phyloP scores from a whole-genome alignment of 2,113 vertebrate genomes.

The Sorex araneus region DNA sequence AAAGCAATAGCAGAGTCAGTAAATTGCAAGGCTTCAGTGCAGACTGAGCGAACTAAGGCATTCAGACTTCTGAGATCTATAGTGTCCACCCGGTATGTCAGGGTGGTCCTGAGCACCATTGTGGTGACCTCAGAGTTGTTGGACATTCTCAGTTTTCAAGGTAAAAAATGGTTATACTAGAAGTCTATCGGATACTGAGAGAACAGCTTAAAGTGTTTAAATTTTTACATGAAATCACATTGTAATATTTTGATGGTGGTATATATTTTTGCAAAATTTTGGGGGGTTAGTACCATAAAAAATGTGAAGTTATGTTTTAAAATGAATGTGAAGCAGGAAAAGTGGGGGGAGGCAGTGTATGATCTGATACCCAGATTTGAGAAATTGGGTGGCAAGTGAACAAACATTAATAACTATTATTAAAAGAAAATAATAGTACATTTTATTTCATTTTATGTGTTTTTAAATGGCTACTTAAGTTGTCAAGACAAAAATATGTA shows the following conservation, averaged over 20 bases:
- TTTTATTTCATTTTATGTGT: constrained; percentile 37
- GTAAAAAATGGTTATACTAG: neutral
- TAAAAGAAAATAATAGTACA: neutral
- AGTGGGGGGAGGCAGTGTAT: rapidly evolving
- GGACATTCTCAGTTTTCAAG: neutral
- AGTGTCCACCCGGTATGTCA: neutral
- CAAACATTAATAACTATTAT: neutral
- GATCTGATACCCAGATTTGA: neutral
- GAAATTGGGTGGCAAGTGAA: neutral
- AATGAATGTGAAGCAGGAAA: neutral
- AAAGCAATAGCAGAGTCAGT: neutral
- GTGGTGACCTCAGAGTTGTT: neutral
- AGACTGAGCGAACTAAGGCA: neutral
- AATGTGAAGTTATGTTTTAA: neutral
- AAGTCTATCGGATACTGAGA: neutral
- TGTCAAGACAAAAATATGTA: constrained; percentile 18
- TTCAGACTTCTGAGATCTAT: neutral
- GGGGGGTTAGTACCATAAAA: neutral
- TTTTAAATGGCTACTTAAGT: constrained; percentile 3
- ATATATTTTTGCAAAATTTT: neutral
- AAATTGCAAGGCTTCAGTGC: neutral
- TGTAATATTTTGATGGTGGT: neutral
- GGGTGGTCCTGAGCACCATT: neutral
- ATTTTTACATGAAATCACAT: neutral
- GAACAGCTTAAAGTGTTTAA: neutral